A percentile compares a stretch with the other conserved stretches of the same genome.
phyloP scores from a whole-genome alignment of 2,113 vertebrate species.

The Pan paniscus region DNA sequence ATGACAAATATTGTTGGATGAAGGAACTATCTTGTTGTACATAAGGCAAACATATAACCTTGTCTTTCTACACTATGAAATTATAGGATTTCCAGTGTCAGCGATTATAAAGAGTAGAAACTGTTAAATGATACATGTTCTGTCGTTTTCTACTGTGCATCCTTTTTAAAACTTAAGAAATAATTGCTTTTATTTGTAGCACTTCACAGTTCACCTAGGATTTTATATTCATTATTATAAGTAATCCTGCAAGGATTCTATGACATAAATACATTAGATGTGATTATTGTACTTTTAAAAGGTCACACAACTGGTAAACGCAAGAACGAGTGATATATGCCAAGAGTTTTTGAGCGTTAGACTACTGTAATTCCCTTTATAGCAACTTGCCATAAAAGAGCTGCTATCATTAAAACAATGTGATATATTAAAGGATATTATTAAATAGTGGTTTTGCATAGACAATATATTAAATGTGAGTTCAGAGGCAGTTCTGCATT shows the following conservation, averaged over 20 bases:
- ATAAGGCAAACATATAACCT: neutral
- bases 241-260: neutral
- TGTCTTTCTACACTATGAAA: neutral
- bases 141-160: neutral
- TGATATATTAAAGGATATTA: neutral
- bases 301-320: neutral
- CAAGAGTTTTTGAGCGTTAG: neutral
- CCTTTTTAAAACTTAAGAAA: neutral
- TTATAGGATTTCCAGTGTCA: neutral
- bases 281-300: neutral
- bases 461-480: neutral
- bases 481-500: neutral
- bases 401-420: neutral
- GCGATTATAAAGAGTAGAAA: neutral
- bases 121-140: neutral
- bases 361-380: neutral
- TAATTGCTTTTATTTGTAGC: neutral
- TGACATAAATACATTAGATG: neutral
- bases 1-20: neutral
- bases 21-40: neutral
- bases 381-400: neutral
- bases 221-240: neutral
- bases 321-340: neutral
- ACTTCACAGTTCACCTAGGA: neutral
- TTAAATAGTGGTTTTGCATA: neutral